A percentile compares a stretch with the other conserved stretches of the same genome.
Conservation (phyloP, 2,888 invertebrate species). For the Andrena flavipes region DNA sequence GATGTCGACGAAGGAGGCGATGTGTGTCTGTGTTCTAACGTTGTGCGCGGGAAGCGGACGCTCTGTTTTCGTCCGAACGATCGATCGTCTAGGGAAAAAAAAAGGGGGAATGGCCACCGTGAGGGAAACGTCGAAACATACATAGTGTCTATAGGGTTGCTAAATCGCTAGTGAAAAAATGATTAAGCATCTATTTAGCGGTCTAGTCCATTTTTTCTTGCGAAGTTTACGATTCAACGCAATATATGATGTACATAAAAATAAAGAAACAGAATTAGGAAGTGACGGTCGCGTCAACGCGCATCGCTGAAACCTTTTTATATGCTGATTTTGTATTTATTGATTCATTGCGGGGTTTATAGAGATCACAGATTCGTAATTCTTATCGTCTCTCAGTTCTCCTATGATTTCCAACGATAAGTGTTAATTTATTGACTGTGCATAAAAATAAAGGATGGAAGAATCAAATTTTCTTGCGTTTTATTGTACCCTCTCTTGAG, state of each 20-base stretch:
- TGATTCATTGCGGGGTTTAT: constrained; percentile 79
- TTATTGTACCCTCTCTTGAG: neutral
- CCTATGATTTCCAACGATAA: constrained; percentile 77
- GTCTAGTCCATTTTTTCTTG: constrained; percentile 78
- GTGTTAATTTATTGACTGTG: constrained; percentile 83
- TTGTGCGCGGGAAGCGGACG: constrained; percentile 25
- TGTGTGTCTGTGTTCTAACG: constrained; percentile 18
- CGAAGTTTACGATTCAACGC: constrained; percentile 67
- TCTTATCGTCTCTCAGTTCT: constrained; percentile 72
- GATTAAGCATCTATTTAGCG: constrained; percentile 71
- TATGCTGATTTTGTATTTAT: constrained; percentile 81
- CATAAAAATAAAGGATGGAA: constrained; percentile 81
- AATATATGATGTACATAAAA: constrained; percentile 68
- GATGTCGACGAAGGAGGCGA: constrained; percentile 15
- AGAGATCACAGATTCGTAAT: constrained; percentile 68
- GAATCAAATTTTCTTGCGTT: constrained; percentile 50
- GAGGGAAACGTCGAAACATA: constrained; percentile 21
- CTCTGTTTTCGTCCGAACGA: constrained; percentile 21
- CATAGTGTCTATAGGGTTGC: constrained; percentile 51
- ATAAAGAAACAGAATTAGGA: constrained; percentile 48
- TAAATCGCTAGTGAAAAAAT: constrained; percentile 59
- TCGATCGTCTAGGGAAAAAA: constrained; percentile 26
- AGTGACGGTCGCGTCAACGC: constrained; percentile 60
- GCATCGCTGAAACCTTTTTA: constrained; percentile 67
- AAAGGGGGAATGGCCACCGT: constrained; percentile 20